Evolutionary conservation across 37 sponge, comb jelly and placozoan species (phyloP).

Genomic region (Eunapius fragilis): DNA sequence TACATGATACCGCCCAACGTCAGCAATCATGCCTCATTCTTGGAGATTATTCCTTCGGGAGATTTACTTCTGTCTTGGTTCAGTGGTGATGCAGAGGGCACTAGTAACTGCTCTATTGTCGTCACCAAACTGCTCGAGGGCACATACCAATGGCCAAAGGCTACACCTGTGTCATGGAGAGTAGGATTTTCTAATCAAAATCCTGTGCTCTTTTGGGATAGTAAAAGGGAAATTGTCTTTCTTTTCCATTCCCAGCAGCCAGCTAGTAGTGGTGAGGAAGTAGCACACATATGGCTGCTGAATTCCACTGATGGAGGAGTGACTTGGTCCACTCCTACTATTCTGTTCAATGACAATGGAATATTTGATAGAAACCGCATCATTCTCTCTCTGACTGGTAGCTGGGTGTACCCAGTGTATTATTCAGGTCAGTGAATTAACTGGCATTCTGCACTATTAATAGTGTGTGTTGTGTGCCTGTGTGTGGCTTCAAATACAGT

Average conservation of each 20-base stretch:
- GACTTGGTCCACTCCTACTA: conserved; percentile 51
- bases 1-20: conserved; percentile 64
- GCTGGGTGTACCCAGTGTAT: conserved; percentile 58
- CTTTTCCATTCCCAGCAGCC: conserved; percentile 76
- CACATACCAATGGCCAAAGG: conserved; percentile 42
- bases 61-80: conserved; percentile 65
- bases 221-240: conserved; percentile 6
- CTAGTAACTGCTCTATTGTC: conserved; percentile 44
- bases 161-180: conserved; percentile 44
- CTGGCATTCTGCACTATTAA: background rate
- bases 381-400: conserved; percentile 36
- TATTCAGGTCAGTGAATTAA: conserved; percentile 45
- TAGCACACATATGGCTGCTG: conserved; percentile 6
- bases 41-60: conserved; percentile 57
- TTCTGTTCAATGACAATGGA: conserved; percentile 38
- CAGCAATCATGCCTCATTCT: conserved; percentile 74
- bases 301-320: conserved; percentile 38
- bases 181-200: conserved; percentile 74
- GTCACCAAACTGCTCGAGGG: conserved; percentile 19
- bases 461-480: background rate
- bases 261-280: conserved; percentile 2
- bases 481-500: background rate
- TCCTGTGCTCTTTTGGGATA: conserved; percentile 62
- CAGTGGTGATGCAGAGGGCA: conserved; percentile 58
- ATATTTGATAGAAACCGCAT: conserved; percentile 76